phyloP scores from a whole-genome alignment of 1,140 invertebrate genomes.

The Amyelois transitella region DNA sequence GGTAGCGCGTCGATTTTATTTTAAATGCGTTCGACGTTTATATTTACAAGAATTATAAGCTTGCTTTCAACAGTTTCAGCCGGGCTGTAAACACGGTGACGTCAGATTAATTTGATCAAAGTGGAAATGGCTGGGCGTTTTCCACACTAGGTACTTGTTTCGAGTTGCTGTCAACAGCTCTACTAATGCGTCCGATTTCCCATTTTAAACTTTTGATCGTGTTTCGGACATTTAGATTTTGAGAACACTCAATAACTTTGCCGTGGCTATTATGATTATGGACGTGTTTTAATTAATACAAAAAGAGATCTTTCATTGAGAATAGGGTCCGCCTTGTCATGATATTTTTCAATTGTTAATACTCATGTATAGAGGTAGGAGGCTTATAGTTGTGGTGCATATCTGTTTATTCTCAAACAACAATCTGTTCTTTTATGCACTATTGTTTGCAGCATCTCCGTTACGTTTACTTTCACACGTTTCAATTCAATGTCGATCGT shows the following conservation, averaged over 20 bases:
- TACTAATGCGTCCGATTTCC: conserved; percentile 63
- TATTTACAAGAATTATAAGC: conserved; percentile 19
- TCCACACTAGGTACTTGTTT: conserved; percentile 50
- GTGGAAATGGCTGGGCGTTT: conserved; percentile 48
- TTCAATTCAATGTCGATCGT: background rate
- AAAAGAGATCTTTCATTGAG: no score
- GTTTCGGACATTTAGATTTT: conserved; percentile 38
- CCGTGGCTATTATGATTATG: background rate
- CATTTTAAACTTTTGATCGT: conserved; percentile 64
- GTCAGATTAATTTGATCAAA: conserved; percentile 65
- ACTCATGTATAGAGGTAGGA: no score
- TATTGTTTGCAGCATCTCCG: background rate
- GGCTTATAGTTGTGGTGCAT: no score
- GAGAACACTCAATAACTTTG: conserved; percentile 25
- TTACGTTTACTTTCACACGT: background rate
- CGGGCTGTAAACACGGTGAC: conserved; percentile 47
- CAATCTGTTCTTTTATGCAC: background rate
- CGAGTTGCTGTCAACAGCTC: conserved; percentile 58
- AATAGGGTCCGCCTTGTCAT: no score
- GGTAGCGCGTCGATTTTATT: background rate
- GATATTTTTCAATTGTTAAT: no score
- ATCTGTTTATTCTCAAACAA: no score
- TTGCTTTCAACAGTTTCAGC: conserved; percentile 13
- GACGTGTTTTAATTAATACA: no score
- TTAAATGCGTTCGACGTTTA: background rate